Evolutionary conservation across 92 coral and sea anemone genomes (phyloP).

Genomic region (Phymanthus crucifer): DNA sequence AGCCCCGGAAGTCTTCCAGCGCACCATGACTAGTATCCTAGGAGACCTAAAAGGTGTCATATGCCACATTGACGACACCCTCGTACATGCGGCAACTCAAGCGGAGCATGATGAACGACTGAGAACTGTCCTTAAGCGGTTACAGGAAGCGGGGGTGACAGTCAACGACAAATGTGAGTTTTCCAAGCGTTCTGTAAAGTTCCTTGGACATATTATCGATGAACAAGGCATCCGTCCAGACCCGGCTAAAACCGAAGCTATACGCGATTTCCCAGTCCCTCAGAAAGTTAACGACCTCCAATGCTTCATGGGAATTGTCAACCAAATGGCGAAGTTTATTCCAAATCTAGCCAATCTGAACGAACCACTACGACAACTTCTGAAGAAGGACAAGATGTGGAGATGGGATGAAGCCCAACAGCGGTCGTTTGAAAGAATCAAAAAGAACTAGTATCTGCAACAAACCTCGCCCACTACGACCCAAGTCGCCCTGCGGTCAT

Average conservation of each 20-base stretch:
- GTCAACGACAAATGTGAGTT: conserved; percentile 55
- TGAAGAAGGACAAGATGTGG: conserved; percentile 49
- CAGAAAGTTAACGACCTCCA: conserved; percentile 36
- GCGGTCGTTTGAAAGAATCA: conserved; percentile 54
- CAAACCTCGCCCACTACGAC: no score
- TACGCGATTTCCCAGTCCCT: no score
- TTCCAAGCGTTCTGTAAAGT: conserved; percentile 47
- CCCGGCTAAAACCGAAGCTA: no score
- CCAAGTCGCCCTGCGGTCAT: no score
- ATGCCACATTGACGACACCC: conserved; percentile 58
- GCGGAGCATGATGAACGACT: conserved; percentile 52
- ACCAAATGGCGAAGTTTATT: conserved; percentile 61
- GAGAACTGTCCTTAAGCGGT: conserved; percentile 39
- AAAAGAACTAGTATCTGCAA: no score
- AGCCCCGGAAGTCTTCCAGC: conserved; percentile 51
- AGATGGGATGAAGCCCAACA: conserved; percentile 45
- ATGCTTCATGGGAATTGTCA: conserved; percentile 60
- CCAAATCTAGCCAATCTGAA: conserved; percentile 48
- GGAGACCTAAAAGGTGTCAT: conserved; percentile 33
- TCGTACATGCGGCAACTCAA: conserved; percentile 49
- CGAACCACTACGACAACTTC: conserved; percentile 54
- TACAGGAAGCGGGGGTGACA: conserved; percentile 39
- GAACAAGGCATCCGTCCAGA: conserved; percentile 40
- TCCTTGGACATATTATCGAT: conserved; percentile 53
- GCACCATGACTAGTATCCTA: conserved; percentile 45